Evolutionary conservation across 92 coral and sea anemone genomes (phyloP), one percentile per base, ranked within the genome.

Genomic region (Actinernus sp.): DNA sequence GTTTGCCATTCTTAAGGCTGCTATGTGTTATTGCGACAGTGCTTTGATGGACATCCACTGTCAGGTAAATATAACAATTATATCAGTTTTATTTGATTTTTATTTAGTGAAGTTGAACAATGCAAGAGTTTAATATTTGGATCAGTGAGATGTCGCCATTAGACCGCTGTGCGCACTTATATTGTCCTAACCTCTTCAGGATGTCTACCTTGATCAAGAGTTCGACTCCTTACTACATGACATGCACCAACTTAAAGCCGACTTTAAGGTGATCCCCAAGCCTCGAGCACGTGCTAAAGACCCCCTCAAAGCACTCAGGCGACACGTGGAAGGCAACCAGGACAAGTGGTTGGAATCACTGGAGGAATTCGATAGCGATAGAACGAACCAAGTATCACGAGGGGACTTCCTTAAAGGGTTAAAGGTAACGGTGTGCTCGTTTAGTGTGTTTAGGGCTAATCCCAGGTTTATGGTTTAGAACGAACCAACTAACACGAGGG

Each of bases 311-410:
- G 57, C 83, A 27, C 65, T 93, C 1, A 84, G 66, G 49, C 61
- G 50, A 22, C 80, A 62, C 31, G 59, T 89, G 16, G 74, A 68
- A 64, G 66, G 63, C 4, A 79, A 90, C 44, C 84, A 75, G 20
- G 81, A 93, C n/a, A 78, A 85, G 33, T 93, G 98, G 97, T 18
- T 86, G 61, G 94, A 86, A 36, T 44, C 71, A 40, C 90, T 89
- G 50, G 69, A 86, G 37, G 79, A 73, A 22, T 86, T 39, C 58
- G 88, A 79, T 46, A 49, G 62, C 1, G 89, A 90, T 4, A 77
- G 75, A 1, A 64, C 70, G 18, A 66, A 74, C 34, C 71, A 45
- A 56, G 82, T 93, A 18, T 43, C 91, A 33, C 71, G 93, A 60
- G 56, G 75, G 49, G 90, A 86, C 54, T 93, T 93, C 58, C 67